These are phyloP conservation scores for Polylopha cassiicola DNA, from an alignment of 2,888 invertebrate genomes.

Conservation along the genomic window DNA sequence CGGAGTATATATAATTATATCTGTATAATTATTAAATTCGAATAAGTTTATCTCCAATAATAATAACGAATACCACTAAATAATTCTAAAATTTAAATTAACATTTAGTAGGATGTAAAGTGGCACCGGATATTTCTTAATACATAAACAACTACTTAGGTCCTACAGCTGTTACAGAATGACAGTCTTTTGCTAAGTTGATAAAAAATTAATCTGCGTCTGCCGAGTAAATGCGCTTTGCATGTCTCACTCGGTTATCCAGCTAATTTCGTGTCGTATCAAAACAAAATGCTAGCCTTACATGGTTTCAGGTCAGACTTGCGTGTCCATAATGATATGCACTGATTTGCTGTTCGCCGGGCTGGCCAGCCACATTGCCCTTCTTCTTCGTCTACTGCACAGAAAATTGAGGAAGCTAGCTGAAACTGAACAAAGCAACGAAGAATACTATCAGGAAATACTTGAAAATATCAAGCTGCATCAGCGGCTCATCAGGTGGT, in stretches of 20 bases:
- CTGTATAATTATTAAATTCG: too few relatives aligned
- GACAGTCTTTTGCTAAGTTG: too few relatives aligned
- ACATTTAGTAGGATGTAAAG: too few relatives aligned
- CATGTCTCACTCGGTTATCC: background rate
- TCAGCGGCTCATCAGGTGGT: conserved; percentile 58
- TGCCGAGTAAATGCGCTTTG: too few relatives aligned
- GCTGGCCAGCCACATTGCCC: conserved; percentile 64
- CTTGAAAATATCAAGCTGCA: conserved; percentile 57
- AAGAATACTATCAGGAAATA: conserved; percentile 52
- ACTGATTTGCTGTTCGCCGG: conserved; percentile 64
- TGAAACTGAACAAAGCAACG: conserved; percentile 34
- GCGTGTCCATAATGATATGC: conserved; percentile 64
- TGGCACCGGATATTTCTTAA: too few relatives aligned
- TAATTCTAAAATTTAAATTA: too few relatives aligned
- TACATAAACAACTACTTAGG: too few relatives aligned
- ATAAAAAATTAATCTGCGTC: too few relatives aligned
- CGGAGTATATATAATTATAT: too few relatives aligned
- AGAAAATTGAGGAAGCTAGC: conserved; percentile 48
- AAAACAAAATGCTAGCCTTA: conserved; percentile 10
- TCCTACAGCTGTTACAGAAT: too few relatives aligned
- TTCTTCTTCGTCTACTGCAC: conserved; percentile 54
- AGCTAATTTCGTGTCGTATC: background rate
- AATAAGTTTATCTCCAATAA: too few relatives aligned
- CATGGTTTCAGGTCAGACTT: conserved; percentile 48
- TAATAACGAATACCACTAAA: too few relatives aligned